Percentiles rank a stretch among this genome's conserved stretches.
These are phyloP conservation scores for Chaetodon trifascialis DNA, from an alignment of 2,113 vertebrate species.

Conservation along the genomic window DNA sequence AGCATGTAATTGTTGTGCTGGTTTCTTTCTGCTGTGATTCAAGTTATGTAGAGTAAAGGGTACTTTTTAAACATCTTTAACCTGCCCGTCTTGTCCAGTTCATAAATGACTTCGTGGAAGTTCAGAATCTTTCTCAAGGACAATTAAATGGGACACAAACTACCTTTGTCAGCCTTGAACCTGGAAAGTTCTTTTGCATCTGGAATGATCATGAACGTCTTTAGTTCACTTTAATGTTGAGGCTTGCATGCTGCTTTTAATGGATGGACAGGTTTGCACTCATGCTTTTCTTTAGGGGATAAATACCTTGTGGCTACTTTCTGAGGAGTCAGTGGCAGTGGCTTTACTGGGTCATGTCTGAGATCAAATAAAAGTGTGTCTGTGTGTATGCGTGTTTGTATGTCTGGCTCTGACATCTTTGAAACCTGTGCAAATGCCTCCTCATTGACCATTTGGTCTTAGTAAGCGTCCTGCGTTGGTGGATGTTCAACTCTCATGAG, in stretches of 20 bases:
- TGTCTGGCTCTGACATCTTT: constrained; percentile 24
- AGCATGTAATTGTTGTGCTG: not conserved
- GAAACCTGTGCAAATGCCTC: constrained; percentile 1
- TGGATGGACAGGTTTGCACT: constrained; percentile 4
- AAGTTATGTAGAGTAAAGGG: not conserved
- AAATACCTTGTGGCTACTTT: constrained; percentile 10
- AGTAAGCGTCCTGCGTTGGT: constrained; percentile 38
- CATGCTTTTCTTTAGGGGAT: constrained; percentile 1
- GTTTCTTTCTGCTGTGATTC: not conserved
- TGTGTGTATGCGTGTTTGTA: constrained; percentile 18
- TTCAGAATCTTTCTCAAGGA: not conserved
- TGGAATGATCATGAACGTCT: not conserved
- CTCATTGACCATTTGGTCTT: constrained; percentile 19
- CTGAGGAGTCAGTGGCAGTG: not conserved
- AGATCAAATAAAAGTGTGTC: constrained; percentile 23
- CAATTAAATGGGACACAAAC: not conserved
- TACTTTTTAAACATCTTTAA: not conserved
- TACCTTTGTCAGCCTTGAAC: not conserved
- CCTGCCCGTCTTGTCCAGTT: no score
- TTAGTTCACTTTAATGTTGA: not conserved
- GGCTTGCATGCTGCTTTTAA: not conserved
- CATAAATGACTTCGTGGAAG: not conserved
- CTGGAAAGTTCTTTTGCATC: not conserved
- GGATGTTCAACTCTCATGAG: constrained; percentile 35
- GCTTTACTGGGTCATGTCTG: constrained; percentile 1